Evolutionary conservation across 2,888 invertebrate species (phyloP), one percentile per base, ranked within the genome.

Genomic region (Plagodis dolabraria): DNA sequence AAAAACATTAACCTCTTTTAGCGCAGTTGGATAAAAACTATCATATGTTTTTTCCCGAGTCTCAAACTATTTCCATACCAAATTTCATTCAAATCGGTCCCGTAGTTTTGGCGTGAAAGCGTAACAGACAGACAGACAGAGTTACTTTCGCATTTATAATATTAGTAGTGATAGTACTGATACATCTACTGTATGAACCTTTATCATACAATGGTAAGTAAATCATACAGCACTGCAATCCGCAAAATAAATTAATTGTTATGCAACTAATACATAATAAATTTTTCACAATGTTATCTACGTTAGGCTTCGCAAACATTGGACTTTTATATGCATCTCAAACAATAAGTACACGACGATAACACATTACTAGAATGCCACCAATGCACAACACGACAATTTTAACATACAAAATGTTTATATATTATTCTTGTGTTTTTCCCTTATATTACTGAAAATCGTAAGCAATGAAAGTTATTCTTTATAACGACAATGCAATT

Each of bases 201-300:
- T n/a, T n/a, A n/a, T n/a, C n/a, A n/a, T n/a, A n/a, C n/a, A n/a
- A n/a, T n/a, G n/a, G n/a, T n/a, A 22, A 2, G 22, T 22, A 22
- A 22, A 22, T 4, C 22, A 22, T 22, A 22, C 22, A 22, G 4
- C 22, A 22, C 22, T 22, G 22, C 22, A 22, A n/a, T 51, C 55
- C 43, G 57, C 52, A 65, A 59, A 47, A 54, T 51, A 63, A 62
- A 63, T 60, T 57, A 40, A 10, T 8, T 40, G 10, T 22, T 22
- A 22, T 65, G 65, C 64, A 65, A 62, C n/a, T n/a, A n/a, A n/a
- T n/a, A n/a, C n/a, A 53, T 56, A 63, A 65, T 59, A 67, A 67
- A 65, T 67, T 69, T 68, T 71, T 71, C 70, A 71, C 71, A 65
- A 67, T 64, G 66, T 69, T 69, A 71, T 70, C 72, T 62, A 57